Evolutionary conservation across 1,140 invertebrate species (phyloP), one percentile per base, ranked within the genome.

Genomic region (Ceratina calcarata): DNA sequence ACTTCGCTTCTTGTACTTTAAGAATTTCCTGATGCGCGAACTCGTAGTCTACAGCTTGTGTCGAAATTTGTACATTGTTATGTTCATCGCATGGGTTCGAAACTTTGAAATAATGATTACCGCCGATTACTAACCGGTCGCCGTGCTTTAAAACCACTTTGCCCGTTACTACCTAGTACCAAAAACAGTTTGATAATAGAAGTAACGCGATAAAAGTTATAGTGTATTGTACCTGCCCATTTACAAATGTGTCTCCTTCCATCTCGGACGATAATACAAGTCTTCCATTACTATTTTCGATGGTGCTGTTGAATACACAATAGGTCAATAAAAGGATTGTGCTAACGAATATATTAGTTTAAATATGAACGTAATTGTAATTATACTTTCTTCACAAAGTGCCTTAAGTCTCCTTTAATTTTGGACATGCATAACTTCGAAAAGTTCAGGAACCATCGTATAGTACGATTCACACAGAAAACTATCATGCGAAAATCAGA

Each of bases 111-210:
- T 95, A 96, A 88, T 96, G 95, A 85, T 95, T 95, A 12, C 95
- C 95, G 22, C 95, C 95, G 27, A 96, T 94, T 3, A 96, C 94
- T 27, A 96, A 89, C 55, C 95, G 93, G 88, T 96, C 95, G 2
- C 95, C 95, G 85, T 96, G 95, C 72, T 93, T 93, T 0, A 95
- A 89, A 27, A 86, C 82, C 69, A 94, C 74, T 92, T 88, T 90
- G 79, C 92, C 66, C 68, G 83, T 73, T 84, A 91, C 71, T 82
- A 92, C 69, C 73, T 84, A 61, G 3, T 22, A n/a, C 13, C 61
- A 16, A 69, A 51, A 67, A n/a, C 24, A 62, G 62, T 77, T 13
- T 45, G 0, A 65, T 8, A 24, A 18, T 27, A 27, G 13, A 67
- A n/a, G 32, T 24, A 61, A 66, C n/a, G 49, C 16, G 0, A 66